Evolutionary conservation across 2,888 invertebrate species (phyloP).

Genomic region (Melanostoma mellinum): DNA sequence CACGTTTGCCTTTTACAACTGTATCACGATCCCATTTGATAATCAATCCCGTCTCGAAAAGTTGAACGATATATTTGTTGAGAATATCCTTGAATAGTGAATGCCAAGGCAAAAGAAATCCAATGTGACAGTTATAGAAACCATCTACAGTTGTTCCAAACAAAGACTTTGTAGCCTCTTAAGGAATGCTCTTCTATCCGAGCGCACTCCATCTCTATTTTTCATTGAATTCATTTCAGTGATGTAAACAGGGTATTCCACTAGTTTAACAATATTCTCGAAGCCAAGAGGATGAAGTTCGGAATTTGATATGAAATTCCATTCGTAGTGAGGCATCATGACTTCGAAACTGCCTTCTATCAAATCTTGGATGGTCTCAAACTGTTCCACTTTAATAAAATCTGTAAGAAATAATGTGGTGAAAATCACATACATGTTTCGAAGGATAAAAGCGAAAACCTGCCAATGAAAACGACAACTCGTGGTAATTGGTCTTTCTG

Average conservation of each 20-base stretch:
- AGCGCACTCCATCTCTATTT: conserved; percentile 4
- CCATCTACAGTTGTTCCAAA: conserved; percentile 1
- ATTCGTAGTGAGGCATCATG: conserved; percentile 17
- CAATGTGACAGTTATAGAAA: not conserved
- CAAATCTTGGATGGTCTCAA: conserved; percentile 35
- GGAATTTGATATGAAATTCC: not conserved
- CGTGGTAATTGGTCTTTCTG: not conserved
- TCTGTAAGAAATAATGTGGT: conserved; percentile 42
- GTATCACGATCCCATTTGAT: conserved; percentile 35
- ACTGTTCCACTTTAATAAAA: conserved; percentile 26
- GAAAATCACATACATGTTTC: conserved; percentile 26
- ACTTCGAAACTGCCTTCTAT: conserved; percentile 30
- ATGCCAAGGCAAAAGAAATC: not conserved
- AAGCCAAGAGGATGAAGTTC: not conserved
- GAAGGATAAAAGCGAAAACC: conserved; percentile 35
- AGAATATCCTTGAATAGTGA: conserved; percentile 26
- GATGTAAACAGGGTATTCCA: not conserved
- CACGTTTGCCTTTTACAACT: not conserved
- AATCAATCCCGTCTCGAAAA: conserved; percentile 33
- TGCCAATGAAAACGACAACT: conserved; percentile 36
- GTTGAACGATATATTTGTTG: not conserved
- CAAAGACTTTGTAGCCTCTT: not conserved
- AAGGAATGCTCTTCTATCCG: conserved; percentile 18
- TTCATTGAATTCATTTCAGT: conserved; percentile 10
- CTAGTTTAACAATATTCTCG: conserved; percentile 1